Percentiles rank a stretch among this genome's conserved stretches.
phyloP scores from a whole-genome alignment of 2,113 vertebrate species.

The Paraplagusia blochii region DNA sequence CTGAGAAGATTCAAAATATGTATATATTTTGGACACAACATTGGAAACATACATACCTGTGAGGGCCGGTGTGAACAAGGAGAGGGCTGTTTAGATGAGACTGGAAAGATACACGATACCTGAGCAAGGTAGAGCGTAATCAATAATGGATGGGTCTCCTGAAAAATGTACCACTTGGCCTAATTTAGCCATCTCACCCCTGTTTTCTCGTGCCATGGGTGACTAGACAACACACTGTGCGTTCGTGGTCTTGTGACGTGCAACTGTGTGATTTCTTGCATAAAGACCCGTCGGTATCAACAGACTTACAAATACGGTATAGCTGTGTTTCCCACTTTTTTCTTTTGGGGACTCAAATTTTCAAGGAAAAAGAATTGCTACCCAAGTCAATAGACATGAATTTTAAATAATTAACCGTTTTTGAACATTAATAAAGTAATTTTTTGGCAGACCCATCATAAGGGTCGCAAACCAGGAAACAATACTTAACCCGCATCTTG shows the following conservation, averaged over 20 bases:
- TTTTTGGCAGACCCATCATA: no score
- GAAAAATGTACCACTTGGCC: constrained; percentile 80
- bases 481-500: no score
- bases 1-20: no score
- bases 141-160: constrained; percentile 78
- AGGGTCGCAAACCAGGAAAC: no score
- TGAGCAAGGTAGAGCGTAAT: constrained; percentile 68
- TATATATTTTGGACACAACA: no score
- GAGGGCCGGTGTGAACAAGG: constrained; percentile 5
- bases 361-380: no score
- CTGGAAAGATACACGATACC: constrained; percentile 74
- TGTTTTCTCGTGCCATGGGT: constrained; percentile 47
- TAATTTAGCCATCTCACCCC: constrained; percentile 68
- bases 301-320: background rate
- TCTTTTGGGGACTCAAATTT: no score
- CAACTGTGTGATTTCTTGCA: constrained; percentile 9
- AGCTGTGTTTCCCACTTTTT: no score
- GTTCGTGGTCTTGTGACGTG: constrained; percentile 17
- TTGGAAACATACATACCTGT: no score
- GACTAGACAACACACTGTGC: constrained; percentile 44
- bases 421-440: no score
- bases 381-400: no score
- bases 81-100: constrained; percentile 33
- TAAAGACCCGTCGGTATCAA: background rate
- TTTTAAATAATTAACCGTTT: no score